These are phyloP conservation scores for Drusus annulatus DNA, from an alignment of 1,140 invertebrate species.

Conservation along the genomic window DNA sequence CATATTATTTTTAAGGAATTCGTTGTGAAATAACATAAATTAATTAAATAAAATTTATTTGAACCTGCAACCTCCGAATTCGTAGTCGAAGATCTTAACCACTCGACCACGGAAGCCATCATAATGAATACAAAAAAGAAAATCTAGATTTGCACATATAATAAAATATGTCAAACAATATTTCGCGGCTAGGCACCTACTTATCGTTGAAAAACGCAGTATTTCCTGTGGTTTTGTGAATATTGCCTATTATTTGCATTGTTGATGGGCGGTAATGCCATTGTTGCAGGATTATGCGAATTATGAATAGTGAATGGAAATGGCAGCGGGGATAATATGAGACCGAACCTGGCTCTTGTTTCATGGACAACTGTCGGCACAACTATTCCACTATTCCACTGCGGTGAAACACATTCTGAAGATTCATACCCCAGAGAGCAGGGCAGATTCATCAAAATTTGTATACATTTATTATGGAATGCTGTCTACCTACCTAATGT, in stretches of 20 bases:
- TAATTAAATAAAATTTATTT: no score
- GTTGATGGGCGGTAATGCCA: constrained; percentile 33
- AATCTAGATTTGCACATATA: no score
- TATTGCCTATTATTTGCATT: constrained; percentile 11
- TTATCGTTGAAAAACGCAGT: not conserved
- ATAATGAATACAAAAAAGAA: no score
- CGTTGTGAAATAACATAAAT: no score
- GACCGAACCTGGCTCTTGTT: constrained; percentile 37
- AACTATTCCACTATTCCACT: not conserved
- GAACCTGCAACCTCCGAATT: no score
- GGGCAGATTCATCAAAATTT: not conserved
- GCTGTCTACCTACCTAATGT: no score
- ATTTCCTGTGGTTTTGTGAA: constrained; percentile 15
- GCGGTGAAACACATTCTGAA: not conserved
- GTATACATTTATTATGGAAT: no score
- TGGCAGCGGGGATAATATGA: not conserved
- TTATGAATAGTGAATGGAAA: constrained; percentile 7
- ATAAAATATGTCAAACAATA: not conserved
- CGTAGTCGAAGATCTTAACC: no score
- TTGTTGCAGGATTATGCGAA: constrained; percentile 4
- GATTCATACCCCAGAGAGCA: not conserved
- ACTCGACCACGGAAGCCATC: no score
- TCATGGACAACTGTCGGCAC: constrained; percentile 14
- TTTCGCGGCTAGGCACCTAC: not conserved
- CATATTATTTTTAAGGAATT: no score